Evolutionary conservation across 1,140 invertebrate genomes (phyloP).

Genomic region (Lordiphosa stackelbergi): DNA sequence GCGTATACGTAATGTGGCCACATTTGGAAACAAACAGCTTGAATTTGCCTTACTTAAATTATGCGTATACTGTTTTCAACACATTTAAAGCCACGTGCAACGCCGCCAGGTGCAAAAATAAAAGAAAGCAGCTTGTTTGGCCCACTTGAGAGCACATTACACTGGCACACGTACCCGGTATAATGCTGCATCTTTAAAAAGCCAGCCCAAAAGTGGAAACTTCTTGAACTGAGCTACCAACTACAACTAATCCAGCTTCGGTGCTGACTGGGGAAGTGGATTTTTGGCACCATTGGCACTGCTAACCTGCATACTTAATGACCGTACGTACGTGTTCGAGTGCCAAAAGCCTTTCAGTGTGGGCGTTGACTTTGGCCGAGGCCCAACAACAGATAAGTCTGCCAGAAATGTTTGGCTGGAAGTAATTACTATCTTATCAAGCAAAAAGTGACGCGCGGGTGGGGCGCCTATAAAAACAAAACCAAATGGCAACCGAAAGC

Average conservation of each 20-base stretch:
- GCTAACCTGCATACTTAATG: constrained; percentile 76
- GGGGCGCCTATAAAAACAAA: constrained; percentile 48
- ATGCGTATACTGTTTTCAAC: constrained; percentile 54
- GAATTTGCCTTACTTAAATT: constrained; percentile 68
- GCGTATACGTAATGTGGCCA: constrained; percentile 37
- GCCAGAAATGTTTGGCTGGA: constrained; percentile 29
- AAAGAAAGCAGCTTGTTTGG: constrained; percentile 46
- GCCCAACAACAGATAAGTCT: constrained; percentile 19
- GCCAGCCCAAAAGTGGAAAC: constrained; percentile 23
- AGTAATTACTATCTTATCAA: constrained; percentile 63
- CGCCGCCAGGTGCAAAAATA: constrained; percentile 25
- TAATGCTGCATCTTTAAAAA: constrained; percentile 74
- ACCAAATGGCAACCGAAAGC: constrained; percentile 21
- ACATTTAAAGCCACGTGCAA: constrained; percentile 50
- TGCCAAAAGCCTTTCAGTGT: constrained; percentile 45
- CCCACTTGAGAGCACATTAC: constrained; percentile 65
- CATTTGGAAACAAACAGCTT: constrained; percentile 19
- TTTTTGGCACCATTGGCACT: constrained; percentile 75
- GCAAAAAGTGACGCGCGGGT: not conserved
- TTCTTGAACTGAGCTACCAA: constrained; percentile 24
- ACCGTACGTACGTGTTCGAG: constrained; percentile 69
- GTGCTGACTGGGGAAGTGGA: constrained; percentile 41
- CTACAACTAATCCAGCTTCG: constrained; percentile 63
- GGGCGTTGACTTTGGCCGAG: constrained; percentile 20
- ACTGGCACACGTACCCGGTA: constrained; percentile 58